Evolutionary conservation across 2,888 invertebrate genomes (phyloP).

Genomic region (Poecilobothrus nobilitatus): DNA sequence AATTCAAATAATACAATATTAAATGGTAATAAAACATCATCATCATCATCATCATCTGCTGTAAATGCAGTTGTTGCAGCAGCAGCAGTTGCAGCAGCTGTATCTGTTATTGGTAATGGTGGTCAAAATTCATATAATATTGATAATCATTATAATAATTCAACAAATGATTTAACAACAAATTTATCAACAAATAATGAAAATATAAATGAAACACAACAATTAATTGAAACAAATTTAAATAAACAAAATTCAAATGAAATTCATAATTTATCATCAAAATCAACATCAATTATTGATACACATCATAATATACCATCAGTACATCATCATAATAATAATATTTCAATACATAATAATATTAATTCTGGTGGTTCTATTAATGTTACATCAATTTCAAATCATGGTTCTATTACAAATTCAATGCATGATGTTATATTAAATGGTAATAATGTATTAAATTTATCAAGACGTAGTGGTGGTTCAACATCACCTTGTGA

Average conservation of each 20-base stretch:
- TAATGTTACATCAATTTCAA: too few species aligned
- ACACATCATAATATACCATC: conserved; percentile 29
- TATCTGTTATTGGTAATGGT: conserved; percentile 26
- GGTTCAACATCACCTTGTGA: conserved; percentile 67
- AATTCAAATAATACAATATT: background rate
- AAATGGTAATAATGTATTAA: conserved; percentile 50
- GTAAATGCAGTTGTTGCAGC: conserved; percentile 26
- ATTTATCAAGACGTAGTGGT: conserved; percentile 53
- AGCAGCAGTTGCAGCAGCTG: conserved; percentile 25
- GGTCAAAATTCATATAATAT: background rate
- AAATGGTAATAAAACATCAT: conserved; percentile 17
- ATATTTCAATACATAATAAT: background rate
- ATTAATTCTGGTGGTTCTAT: background rate
- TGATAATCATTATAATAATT: background rate
- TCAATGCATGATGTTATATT: background rate
- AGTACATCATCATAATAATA: conserved; percentile 7
- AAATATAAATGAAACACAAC: conserved; percentile 18
- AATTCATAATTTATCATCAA: conserved; percentile 13
- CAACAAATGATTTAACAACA: conserved; percentile 9
- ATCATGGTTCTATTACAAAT: background rate
- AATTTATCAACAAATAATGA: conserved; percentile 9
- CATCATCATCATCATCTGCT: background rate
- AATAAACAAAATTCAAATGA: conserved; percentile 22
- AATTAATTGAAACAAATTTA: conserved; percentile 20
- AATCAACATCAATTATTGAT: conserved; percentile 15